Evolutionary conservation across 2,888 invertebrate species (phyloP).

Genomic region (Xestia rhomboidea): DNA sequence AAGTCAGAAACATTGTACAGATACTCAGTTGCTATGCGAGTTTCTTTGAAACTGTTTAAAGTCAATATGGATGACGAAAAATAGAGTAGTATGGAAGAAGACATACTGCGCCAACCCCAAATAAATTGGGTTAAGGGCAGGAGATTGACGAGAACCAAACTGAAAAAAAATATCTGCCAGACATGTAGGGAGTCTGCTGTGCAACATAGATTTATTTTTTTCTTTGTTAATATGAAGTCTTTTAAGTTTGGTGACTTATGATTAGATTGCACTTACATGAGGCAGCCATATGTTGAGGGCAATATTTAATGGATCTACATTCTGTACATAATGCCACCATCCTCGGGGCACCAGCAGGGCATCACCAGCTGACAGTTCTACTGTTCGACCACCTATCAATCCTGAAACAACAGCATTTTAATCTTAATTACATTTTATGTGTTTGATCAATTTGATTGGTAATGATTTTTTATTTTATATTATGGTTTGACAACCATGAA

Average conservation of each 20-base stretch:
- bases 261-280: constrained; percentile 87
- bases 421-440: background rate
- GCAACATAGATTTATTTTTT: background rate
- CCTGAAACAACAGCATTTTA: constrained; percentile 70
- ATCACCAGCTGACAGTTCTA: constrained; percentile 95
- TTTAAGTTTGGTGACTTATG: background rate
- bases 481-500: background rate
- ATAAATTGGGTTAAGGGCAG: too few relatives aligned
- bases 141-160: background rate
- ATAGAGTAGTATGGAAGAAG: background rate
- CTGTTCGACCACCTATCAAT: constrained; percentile 86
- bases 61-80: too few relatives aligned
- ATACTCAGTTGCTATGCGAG: background rate
- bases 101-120: too few relatives aligned
- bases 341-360: constrained; percentile 96
- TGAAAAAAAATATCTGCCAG: too few relatives aligned
- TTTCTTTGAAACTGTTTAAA: background rate
- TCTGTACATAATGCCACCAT: constrained; percentile 99
- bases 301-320: constrained; percentile 92
- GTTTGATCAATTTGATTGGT: background rate
- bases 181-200: too few relatives aligned
- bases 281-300: constrained; percentile 94
- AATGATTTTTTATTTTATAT: background rate
- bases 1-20: constrained; percentile 28
- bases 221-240: too few relatives aligned